Conservation (phyloP, 2,113 vertebrate species). For the Calidris pygmaea region DNA sequence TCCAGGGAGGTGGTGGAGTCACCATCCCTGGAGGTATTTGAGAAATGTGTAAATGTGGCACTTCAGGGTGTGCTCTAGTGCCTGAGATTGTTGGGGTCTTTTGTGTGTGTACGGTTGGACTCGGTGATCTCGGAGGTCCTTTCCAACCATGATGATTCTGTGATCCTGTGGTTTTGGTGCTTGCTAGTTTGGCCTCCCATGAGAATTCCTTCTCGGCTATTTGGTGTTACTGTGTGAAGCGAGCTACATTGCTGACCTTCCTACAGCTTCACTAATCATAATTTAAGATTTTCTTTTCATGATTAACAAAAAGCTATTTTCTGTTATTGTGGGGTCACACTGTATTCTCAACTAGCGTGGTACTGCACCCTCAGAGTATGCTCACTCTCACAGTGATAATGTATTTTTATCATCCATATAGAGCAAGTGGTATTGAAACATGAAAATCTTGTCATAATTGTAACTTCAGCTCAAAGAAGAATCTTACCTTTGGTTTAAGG, state of each 20-base stretch:
- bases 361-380: neutral
- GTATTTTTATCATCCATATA: constrained; percentile 80
- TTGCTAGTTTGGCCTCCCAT: neutral
- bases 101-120: too few species aligned
- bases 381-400: neutral
- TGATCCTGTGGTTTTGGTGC: neutral
- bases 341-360: neutral
- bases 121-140: too few species aligned
- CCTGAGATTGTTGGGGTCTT: too few species aligned
- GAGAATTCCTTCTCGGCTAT: neutral
- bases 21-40: too few species aligned
- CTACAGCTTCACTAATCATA: neutral
- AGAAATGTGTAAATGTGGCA: too few species aligned
- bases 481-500: constrained; percentile 44
- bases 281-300: neutral
- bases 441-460: constrained; percentile 57
- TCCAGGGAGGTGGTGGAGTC: too few species aligned
- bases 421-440: constrained; percentile 67
- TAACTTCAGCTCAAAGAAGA: constrained; percentile 54
- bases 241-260: neutral
- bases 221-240: neutral
- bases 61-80: too few species aligned
- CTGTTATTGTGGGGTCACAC: rapidly evolving
- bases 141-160: too few species aligned
- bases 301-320: neutral